phyloP scores from a whole-genome alignment of 2,113 vertebrate species.

The Machaerirhynchus nigripectus region DNA sequence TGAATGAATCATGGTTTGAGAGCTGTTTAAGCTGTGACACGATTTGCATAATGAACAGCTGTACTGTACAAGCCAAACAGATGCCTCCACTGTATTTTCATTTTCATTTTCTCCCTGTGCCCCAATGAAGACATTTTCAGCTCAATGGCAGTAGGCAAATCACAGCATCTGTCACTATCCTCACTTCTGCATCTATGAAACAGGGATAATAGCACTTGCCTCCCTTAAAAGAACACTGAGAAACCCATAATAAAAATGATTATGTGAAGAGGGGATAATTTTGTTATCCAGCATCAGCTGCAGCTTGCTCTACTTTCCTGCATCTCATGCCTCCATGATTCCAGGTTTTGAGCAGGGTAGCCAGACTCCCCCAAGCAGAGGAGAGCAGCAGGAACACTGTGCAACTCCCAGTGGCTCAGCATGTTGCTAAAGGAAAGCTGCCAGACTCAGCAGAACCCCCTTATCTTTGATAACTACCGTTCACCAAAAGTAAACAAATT shows the following conservation, averaged over 20 bases:
- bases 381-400: background rate
- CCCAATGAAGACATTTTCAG: background rate
- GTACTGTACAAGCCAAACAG: background rate
- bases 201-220: background rate
- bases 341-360: background rate
- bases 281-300: background rate
- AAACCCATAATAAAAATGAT: background rate
- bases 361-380: background rate
- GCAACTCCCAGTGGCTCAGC: background rate
- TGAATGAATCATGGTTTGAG: background rate
- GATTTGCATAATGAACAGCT: constrained; percentile 22
- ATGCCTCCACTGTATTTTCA: background rate
- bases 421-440: background rate
- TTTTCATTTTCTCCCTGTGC: background rate
- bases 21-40: background rate
- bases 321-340: background rate
- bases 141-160: background rate
- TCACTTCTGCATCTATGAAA: background rate
- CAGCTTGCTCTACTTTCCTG: background rate
- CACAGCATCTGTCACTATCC: background rate
- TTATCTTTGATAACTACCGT: background rate
- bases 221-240: background rate
- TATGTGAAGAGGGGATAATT: background rate
- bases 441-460: background rate
- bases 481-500: background rate